Evolutionary conservation across 1,140 invertebrate species (phyloP).

Genomic region (Phortica variegata): DNA sequence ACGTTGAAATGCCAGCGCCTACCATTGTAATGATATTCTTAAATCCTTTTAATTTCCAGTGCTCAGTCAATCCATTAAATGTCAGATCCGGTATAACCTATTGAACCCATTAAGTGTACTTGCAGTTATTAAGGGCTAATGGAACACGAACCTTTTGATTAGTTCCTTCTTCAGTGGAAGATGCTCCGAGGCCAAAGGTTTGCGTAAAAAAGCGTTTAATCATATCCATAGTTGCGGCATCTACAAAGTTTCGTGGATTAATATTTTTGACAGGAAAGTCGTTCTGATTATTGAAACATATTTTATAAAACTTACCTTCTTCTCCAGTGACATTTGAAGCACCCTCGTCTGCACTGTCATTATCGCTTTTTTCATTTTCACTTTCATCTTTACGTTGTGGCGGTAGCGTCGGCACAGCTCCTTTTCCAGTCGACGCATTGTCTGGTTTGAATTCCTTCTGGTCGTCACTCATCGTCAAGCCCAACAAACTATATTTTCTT

Average conservation of each 20-base stretch:
- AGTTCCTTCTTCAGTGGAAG: slow-evolving; percentile 8
- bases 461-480: neutral
- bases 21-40: slow-evolving; percentile 90
- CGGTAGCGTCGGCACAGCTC: neutral
- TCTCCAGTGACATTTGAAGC: too few relatives aligned
- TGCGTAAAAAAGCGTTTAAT: slow-evolving; percentile 34
- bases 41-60: slow-evolving; percentile 73
- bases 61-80: slow-evolving; percentile 70
- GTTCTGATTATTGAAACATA: neutral
- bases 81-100: slow-evolving; percentile 62
- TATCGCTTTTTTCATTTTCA: neutral
- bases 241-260: slow-evolving; percentile 5
- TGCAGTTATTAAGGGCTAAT: neutral
- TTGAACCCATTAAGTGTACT: too few relatives aligned
- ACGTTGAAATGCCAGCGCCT: slow-evolving; percentile 93
- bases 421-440: neutral
- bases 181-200: slow-evolving; percentile 17
- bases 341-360: neutral
- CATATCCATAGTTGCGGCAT: slow-evolving; percentile 26
- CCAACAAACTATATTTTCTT: neutral
- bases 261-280: neutral
- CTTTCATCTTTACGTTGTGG: neutral
- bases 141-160: neutral
- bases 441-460: neutral
- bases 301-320: neutral